Percentiles rank a stretch among this genome's conserved stretches.
Evolutionary conservation across 2,113 vertebrate genomes (phyloP).

Genomic region (Daubentonia madagascariensis): DNA sequence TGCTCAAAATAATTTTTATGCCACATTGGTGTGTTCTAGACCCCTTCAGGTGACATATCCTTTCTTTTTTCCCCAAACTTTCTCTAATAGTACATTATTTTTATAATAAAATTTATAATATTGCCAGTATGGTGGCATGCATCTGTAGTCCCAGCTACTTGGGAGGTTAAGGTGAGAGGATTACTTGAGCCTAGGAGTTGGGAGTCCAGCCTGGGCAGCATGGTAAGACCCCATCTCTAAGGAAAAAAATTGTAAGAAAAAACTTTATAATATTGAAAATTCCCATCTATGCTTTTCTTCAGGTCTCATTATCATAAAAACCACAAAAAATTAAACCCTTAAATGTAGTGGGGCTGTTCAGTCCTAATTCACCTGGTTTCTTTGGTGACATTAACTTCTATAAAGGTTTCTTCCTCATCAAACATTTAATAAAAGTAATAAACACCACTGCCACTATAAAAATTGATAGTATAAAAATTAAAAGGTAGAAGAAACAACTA

Average conservation of each 20-base stretch:
- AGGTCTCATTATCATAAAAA: background rate
- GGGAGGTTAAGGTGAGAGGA: background rate
- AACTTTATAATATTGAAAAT: background rate
- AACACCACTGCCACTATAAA: background rate
- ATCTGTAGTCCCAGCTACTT: background rate
- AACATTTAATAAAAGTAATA: background rate
- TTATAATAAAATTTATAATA: background rate
- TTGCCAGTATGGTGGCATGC: background rate
- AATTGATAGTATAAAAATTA: background rate
- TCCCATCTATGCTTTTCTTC: background rate
- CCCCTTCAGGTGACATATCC: background rate
- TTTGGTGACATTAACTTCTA: background rate
- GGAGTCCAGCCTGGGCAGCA: background rate
- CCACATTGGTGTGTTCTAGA: background rate
- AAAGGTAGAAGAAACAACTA: background rate
- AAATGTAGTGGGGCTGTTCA: background rate
- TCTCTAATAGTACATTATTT: background rate
- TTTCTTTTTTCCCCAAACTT: background rate
- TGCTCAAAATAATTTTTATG: slow-evolving; percentile 16
- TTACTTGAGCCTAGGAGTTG: background rate
- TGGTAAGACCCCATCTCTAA: background rate
- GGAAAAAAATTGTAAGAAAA: background rate
- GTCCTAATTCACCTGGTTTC: background rate
- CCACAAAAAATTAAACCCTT: background rate
- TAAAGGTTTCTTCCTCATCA: background rate